phyloP scores from a whole-genome alignment of 1,140 invertebrate species.

The Adoxophyes honmai region DNA sequence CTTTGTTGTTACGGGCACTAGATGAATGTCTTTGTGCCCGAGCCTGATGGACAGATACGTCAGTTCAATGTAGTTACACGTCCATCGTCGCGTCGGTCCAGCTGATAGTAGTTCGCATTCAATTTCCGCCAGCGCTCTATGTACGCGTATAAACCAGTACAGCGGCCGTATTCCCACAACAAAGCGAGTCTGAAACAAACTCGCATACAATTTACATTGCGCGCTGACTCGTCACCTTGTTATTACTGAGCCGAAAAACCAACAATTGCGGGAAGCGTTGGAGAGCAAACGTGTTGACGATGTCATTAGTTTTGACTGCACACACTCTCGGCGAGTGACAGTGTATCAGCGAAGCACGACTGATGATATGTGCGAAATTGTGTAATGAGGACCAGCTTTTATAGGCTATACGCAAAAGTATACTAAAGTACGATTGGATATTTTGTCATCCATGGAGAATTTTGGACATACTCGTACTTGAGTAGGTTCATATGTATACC shows the following conservation, averaged over 20 bases:
- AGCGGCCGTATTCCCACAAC: conserved; percentile 18
- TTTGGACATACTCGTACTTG: too few species aligned
- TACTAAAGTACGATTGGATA: too few species aligned
- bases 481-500: too few species aligned
- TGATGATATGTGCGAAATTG: conserved; percentile 6
- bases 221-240: not conserved
- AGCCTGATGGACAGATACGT: conserved; percentile 54
- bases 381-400: conserved; percentile 7
- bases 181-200: conserved; percentile 6
- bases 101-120: conserved; percentile 54
- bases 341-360: not conserved
- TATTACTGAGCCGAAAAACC: not conserved
- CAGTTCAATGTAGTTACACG: conserved; percentile 41
- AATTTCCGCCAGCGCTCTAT: conserved; percentile 53
- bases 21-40: conserved; percentile 51
- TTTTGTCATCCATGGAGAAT: too few species aligned
- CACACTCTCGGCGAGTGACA: not conserved
- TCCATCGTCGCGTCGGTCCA: conserved; percentile 40
- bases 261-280: not conserved
- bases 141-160: conserved; percentile 32
- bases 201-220: conserved; percentile 4
- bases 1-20: conserved; percentile 42
- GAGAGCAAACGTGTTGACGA: not conserved
- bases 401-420: not conserved
- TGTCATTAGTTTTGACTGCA: not conserved